These are phyloP conservation scores for Tetranychus piercei DNA, from an alignment of 2,888 invertebrate species.

Conservation along the genomic window DNA sequence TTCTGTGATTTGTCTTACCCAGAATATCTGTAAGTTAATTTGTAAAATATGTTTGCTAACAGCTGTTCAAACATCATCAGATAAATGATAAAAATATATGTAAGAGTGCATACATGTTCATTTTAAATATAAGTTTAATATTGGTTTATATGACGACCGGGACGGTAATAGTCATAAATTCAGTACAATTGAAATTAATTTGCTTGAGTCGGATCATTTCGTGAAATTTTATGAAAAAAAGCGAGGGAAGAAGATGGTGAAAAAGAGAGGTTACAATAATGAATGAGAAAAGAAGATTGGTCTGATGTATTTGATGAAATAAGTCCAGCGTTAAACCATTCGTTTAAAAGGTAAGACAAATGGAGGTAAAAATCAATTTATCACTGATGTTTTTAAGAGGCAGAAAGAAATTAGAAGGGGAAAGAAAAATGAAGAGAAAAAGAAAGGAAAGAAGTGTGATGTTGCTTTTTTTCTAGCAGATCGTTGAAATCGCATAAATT, in stretches of 20 bases:
- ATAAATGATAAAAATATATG: no score
- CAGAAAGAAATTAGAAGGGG: background rate
- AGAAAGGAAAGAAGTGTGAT: background rate
- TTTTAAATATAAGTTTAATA: background rate
- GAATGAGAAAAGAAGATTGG: background rate
- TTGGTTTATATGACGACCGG: background rate
- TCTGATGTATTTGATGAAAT: background rate
- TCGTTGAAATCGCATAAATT: background rate
- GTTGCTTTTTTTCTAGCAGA: background rate
- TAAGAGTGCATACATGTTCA: no score
- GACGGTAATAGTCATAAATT: background rate
- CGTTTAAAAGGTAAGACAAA: background rate
- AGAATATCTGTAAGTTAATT: no score
- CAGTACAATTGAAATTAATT: background rate
- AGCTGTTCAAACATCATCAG: no score
- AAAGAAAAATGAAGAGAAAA: background rate
- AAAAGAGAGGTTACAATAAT: background rate
- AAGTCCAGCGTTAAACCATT: background rate
- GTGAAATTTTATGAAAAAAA: background rate
- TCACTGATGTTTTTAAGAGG: background rate
- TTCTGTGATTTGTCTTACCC: no score
- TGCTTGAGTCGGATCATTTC: background rate
- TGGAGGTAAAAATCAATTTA: slow-evolving; percentile 1
- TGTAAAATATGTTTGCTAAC: no score
- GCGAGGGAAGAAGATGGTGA: background rate